phyloP scores from a whole-genome alignment of 2,113 vertebrate species.

The Candoia aspera region DNA sequence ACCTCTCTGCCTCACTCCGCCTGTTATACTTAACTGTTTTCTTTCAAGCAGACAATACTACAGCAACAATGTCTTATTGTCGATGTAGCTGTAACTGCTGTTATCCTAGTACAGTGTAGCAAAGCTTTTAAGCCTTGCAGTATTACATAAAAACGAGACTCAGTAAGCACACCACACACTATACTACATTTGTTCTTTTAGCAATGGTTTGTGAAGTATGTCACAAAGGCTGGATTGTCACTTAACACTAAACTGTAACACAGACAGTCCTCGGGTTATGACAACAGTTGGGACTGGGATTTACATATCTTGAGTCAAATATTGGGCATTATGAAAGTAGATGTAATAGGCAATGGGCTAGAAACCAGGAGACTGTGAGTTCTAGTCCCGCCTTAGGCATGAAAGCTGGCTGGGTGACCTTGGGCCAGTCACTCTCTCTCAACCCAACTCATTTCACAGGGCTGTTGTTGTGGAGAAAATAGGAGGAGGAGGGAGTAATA shows the following conservation, averaged over 20 bases:
- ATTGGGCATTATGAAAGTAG: no score
- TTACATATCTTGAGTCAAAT: background rate
- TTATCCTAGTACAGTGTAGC: background rate
- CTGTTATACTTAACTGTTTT: background rate
- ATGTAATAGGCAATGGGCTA: no score
- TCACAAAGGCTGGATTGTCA: background rate
- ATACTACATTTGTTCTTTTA: background rate
- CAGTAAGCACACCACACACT: background rate
- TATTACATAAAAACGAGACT: background rate
- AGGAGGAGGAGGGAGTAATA: no score
- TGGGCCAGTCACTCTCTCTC: no score
- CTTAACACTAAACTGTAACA: background rate
- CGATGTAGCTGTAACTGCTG: background rate
- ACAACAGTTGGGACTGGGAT: background rate
- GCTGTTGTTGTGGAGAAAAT: no score
- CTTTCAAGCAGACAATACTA: background rate
- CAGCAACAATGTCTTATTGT: background rate
- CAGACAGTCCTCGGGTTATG: background rate
- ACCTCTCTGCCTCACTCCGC: background rate
- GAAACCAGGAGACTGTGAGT: no score
- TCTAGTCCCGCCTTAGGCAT: no score
- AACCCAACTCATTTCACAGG: no score
- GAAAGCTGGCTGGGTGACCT: no score
- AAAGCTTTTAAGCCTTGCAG: background rate
- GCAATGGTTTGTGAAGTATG: background rate